Base-by-base conservation (phyloP, 2,888 invertebrate species). In the Mimumesa dahlbomi region DNA sequence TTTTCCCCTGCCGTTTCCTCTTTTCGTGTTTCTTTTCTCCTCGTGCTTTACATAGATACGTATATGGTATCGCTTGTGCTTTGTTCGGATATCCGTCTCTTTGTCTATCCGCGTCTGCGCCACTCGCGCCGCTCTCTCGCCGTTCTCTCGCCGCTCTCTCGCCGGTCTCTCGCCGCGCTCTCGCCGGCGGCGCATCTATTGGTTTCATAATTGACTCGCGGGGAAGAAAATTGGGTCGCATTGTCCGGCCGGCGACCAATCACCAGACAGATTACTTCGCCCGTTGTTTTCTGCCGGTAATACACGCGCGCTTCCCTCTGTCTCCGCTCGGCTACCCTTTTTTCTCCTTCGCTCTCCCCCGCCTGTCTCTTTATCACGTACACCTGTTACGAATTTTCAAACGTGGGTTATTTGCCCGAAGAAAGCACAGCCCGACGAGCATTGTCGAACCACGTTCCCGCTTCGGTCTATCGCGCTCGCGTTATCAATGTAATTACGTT, bases 401-500 rank as follows among this genome's bases (percentile, higher is more conserved):
- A n/a, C 29, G 13, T 29, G 46, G n/a, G 7, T 11, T 14, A 16
- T 29, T 29, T 13, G n/a, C n/a, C n/a, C 3, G 46, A 25, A 48
- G 21, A 48, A 14, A 16, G 14, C 11, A 3, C 19, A 7, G 21
- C 13, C 13, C 29, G 25, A 7, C 18, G 18, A 21, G 43, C 66
- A 48, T 66, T 64, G 52, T 52, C 54, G 49, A 7, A 11, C 4
- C 11, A 13, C 7, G 31, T 57, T 48, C 45, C 38, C 9, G 22
- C 34, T 34, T 31, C 18, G 16, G 42, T 49, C 42, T 22, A 19
- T 16, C 18, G 11, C 42, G 16, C 11, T 22, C n/a, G n/a, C 18
- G 14, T 48, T 29, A 48, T 48, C 29, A 25, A 16, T 45, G 59
- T 40, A 66, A 66, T 69, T 56, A 54, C 69, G 45, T 54, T 65